Evolutionary conservation across 2,797 vertebrate species (phyloP), one percentile per base, ranked within the genome.

Genomic region (Acrossocheilus fasciatus): DNA sequence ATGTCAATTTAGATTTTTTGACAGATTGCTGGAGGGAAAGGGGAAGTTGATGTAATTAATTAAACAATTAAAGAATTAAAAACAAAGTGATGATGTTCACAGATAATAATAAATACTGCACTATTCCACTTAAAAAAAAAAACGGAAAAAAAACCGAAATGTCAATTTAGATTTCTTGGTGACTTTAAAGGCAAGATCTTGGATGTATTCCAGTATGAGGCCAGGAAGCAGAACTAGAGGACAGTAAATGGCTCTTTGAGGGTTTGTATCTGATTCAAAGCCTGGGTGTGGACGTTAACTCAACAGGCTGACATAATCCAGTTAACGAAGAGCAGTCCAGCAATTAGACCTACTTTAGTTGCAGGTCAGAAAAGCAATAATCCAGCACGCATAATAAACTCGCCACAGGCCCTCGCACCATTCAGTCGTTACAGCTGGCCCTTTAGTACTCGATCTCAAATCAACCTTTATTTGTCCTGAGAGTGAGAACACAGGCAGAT

Each of bases 371-470:
- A 74, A 74, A 74, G 50, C 41, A 83, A 75, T 75, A 83, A 75
- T 66, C 72, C 43, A 84, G 57, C 11, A 64, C 6, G 20, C 41
- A 68, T 43, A 26, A 68, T 23, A 68, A 84, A 68, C 45, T 50
- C 62, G 30, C 47, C 64, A 34, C 15, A 54, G 62, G n/a, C 10
- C 50, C n/a, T 78, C 26, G 8, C 62, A 34, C 4, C 41, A 57
- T 82, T 83, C 11, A 74, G 18, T 30, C 15, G 5, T 59, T n/a
- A 47, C 20, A 62, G 9, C 14, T 39, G 45, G 14, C 57, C 36
- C 34, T 72, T 73, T 59, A 73, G 23, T 72, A 23, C 45, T 81
- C 45, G 70, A 82, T 34, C 66, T 82, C 50, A 82, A 82, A 73
- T 47, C 1, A 78, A 69, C 45, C 43, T 66, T 66, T 15, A 26